Percentiles rank a stretch among this genome's conserved stretches.
Evolutionary conservation across 2,888 invertebrate species (phyloP).

Genomic region (Polymixis flavicincta): DNA sequence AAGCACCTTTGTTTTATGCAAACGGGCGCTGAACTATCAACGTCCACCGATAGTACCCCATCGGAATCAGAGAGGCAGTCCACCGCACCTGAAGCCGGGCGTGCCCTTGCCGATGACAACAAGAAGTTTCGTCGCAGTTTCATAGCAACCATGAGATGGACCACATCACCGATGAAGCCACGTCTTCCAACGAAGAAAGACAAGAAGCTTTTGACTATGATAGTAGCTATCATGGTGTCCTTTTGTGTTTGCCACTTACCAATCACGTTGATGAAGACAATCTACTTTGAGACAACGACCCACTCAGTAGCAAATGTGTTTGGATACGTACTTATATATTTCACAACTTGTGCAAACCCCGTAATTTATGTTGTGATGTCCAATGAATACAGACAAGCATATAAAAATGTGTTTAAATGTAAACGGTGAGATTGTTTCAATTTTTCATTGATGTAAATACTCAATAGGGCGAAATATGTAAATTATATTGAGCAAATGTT

Average conservation of each 20-base stretch:
- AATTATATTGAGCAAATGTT: constrained; percentile 26
- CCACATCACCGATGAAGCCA: constrained; percentile 83
- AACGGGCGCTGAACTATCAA: constrained; percentile 77
- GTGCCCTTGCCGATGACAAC: constrained; percentile 70
- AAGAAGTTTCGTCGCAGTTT: constrained; percentile 76
- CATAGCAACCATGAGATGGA: constrained; percentile 79
- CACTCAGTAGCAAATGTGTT: constrained; percentile 93
- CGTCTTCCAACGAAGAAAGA: constrained; percentile 94
- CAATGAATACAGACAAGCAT: constrained; percentile 97
- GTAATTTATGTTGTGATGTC: constrained; percentile 98
- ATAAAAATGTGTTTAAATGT: constrained; percentile 94
- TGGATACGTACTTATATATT: constrained; percentile 95
- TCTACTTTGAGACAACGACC: constrained; percentile 92
- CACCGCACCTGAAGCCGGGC: constrained; percentile 70
- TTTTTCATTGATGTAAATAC: constrained; percentile 42
- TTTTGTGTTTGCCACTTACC: constrained; percentile 98
- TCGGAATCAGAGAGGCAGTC: constrained; percentile 79
- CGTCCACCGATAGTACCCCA: constrained; percentile 68
- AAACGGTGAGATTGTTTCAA: constrained; percentile 66
- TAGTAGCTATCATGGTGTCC: constrained; percentile 96
- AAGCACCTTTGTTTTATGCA: constrained; percentile 66
- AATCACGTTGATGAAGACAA: constrained; percentile 95
- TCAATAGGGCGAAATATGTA: constrained; percentile 28
- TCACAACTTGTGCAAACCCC: constrained; percentile 97
- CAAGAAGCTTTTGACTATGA: constrained; percentile 95